Evolutionary conservation across 2,797 vertebrate genomes (phyloP), one percentile per base, ranked within the genome.

Genomic region (Lophotriccus pileatus): DNA sequence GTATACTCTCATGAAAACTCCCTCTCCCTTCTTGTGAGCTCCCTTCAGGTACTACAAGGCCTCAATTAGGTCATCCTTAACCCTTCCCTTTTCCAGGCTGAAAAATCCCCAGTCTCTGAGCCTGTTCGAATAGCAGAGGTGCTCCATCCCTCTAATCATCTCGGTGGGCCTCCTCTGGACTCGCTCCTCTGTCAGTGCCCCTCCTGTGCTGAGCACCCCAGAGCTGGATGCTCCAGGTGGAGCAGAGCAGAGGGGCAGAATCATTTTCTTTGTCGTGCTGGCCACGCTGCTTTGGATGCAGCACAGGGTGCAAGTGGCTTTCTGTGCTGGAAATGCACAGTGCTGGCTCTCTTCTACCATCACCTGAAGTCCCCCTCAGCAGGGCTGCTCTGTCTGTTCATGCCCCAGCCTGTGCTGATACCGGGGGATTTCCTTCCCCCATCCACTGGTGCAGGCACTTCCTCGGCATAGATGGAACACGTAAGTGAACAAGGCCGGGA

Each of bases 171-270:
- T 44, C 24, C 1, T 21, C 16, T 52, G 28, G 20, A 21, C 2
- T n/a, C 2, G 0, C 15, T 44, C 9, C 47, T 9, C 24, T 49
- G 0, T 36, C 30, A 14, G 3, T 11, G 15, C 27, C 24, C 16
- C 28, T 6, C 22, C 32, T 37, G 8, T 50, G 37, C 37, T 10
- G 50, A 2, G 15, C 5, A 24, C 2, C 27, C 32, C 67, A n/a
- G 50, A 3, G 50, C 43, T 79, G 84, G 30, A 36, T 73, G n/a
- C 9, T 44, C 10, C 19, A 36, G 41, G 32, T 73, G 24, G 27
- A 12, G 25, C 43, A 73, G 41, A 34, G 39, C 23, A 25, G 50
- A 56, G 25, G 32, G 32, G 14, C 69, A 56, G 24, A 73, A 56
- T 56, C 41, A 20, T 18, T 41, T 56, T n/a, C 41, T 56, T n/a